These are phyloP conservation scores for Murina feae DNA, from an alignment of 2,113 vertebrate genomes.

Conservation along the genomic window DNA sequence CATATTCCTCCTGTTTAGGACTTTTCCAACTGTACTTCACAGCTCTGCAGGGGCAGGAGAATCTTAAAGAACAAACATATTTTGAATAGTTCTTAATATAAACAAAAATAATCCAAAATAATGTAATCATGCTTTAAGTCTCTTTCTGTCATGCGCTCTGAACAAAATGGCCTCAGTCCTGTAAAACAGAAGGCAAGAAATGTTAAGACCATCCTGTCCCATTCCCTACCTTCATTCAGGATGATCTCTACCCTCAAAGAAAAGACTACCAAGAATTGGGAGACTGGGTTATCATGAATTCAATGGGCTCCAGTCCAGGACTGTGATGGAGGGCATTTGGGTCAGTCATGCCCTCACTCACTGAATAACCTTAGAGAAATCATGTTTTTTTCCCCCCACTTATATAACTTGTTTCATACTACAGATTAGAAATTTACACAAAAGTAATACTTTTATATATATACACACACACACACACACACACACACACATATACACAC, in stretches of 20 bases:
- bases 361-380: not conserved
- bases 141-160: not conserved
- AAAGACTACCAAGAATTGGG: conserved; percentile 5
- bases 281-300: not conserved
- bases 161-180: conserved; percentile 13
- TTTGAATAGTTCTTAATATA: not conserved
- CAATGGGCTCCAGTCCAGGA: not conserved
- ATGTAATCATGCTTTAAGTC: not conserved
- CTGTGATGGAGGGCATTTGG: not conserved
- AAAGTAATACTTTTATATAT: too few relatives aligned
- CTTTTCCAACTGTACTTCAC: not conserved
- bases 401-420: too few relatives aligned
- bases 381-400: not conserved
- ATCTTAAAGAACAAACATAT: not conserved
- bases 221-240: not conserved
- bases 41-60: not conserved
- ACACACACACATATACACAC: too few relatives aligned
- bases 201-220: not conserved
- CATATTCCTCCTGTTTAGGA: not conserved
- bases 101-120: conserved; percentile 37
- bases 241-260: not conserved
- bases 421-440: too few relatives aligned
- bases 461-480: too few relatives aligned
- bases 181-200: conserved; percentile 20
- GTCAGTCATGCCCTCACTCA: not conserved